These are phyloP conservation scores for Hypomecis punctinalis DNA, from an alignment of 2,888 invertebrate species.

Conservation along the genomic window DNA sequence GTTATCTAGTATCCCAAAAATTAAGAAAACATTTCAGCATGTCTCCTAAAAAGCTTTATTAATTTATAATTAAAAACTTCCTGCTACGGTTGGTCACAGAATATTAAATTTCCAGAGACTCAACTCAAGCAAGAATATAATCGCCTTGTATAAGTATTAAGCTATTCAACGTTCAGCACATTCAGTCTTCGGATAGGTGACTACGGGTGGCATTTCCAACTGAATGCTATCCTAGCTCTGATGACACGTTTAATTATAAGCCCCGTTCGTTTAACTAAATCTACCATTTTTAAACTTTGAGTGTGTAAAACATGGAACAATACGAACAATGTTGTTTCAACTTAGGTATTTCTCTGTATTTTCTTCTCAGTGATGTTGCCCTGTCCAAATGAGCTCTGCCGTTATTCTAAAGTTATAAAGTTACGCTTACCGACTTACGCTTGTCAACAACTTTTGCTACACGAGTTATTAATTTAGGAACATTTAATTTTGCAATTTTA, in stretches of 20 bases:
- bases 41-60: conserved; percentile 19
- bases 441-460: conserved; percentile 33
- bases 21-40: conserved; percentile 19
- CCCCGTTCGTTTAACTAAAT: too few relatives aligned
- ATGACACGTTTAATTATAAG: too few relatives aligned
- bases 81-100: conserved; percentile 1
- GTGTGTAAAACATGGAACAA: too few relatives aligned
- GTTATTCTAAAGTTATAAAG: conserved; percentile 41
- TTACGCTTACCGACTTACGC: conserved; percentile 35
- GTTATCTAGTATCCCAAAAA: neutral
- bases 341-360: neutral
- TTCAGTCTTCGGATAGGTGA: too few relatives aligned
- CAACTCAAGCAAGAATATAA: neutral
- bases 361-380: conserved; percentile 6
- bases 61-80: conserved; percentile 28
- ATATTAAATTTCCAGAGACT: neutral
- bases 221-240: too few relatives aligned
- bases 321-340: neutral
- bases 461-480: conserved; percentile 32
- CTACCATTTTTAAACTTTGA: too few relatives aligned
- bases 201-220: too few relatives aligned
- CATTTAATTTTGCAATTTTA: conserved; percentile 16
- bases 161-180: too few relatives aligned
- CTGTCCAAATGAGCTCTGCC: conserved; percentile 32
- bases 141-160: too few relatives aligned